Conservation (phyloP, 2,888 invertebrate species). For the Gymnosoma rotundatum region DNA sequence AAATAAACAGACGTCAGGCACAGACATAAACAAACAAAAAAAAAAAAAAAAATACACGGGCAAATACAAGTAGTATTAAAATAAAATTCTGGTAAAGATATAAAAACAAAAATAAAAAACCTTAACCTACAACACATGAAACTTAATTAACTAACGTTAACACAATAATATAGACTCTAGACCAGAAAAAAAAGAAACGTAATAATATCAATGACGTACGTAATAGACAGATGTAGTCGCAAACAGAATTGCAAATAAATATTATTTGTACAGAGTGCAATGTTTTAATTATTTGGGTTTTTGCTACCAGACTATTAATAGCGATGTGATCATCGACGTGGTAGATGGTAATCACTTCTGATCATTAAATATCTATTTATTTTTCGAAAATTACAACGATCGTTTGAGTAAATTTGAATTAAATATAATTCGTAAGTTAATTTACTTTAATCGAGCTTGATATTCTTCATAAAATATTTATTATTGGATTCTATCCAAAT, state of each 20-base stretch:
- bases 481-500: too few relatives aligned
- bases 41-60: not conserved
- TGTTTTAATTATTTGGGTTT: not conserved
- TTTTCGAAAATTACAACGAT: too few relatives aligned
- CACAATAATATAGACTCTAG: constrained; percentile 29
- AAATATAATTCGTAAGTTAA: too few relatives aligned
- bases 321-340: too few relatives aligned
- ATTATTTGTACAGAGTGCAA: constrained; percentile 13
- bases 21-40: constrained; percentile 19
- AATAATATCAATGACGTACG: constrained; percentile 20
- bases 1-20: not conserved
- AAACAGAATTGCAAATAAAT: constrained; percentile 11
- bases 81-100: too few relatives aligned
- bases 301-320: too few relatives aligned
- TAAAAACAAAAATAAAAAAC: constrained; percentile 28
- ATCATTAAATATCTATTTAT: too few relatives aligned
- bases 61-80: too few relatives aligned
- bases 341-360: too few relatives aligned
- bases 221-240: constrained; percentile 8
- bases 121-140: constrained; percentile 64
- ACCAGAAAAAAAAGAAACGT: not conserved
- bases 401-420: too few relatives aligned
- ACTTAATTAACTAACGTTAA: constrained; percentile 55
- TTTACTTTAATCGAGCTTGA: too few relatives aligned
- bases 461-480: too few relatives aligned